Base-by-base conservation (phyloP, 2,797 vertebrate genomes). In the Argya squamiceps region DNA sequence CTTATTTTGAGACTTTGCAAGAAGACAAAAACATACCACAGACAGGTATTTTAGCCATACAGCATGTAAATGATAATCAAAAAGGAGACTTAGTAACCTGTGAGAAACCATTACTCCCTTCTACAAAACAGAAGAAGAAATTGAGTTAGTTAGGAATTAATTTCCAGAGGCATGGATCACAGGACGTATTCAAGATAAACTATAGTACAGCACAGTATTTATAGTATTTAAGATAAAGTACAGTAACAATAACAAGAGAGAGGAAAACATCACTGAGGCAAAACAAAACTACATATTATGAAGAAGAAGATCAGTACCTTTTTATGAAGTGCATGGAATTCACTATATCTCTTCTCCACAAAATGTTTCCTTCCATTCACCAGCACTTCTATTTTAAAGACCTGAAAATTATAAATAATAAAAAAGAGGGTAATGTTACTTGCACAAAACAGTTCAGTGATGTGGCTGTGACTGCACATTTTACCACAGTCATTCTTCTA, bases 341-440 rank as follows among this genome's bases (percentile, higher is more conserved):
- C 99, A 83, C 99, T 99, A 97, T 99, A 99, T 79, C 99, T 98
- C 96, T 99, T 99, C 98, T 99, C 99, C 58, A 99, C 98, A 79
- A 98, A 98, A 95, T 99, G 99, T 70, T 99, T 99, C 96, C 99
- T 98, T 96, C 99, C 99, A 63, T 97, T 99, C 98, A 99, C 98
- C 93, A 99, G 96, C 84, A 99, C 99, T 60, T 99, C 99, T 93
- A 99, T 99, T 97, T 99, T 99, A 97, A 99, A 99, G 47, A 99
- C 99, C 99, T 99, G 97, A 86, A 96, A 94, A 96, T 79, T 82
- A 74, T 58, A 93, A 93, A 95, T 90, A 94, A 94, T 88, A 91
- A 84, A 87, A 92, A 96, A 77, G 58, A 96, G 68, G 88, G 97
- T 96, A 97, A 80, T 43, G 76, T 89, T 63, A 81, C 49, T 89